Conservation (phyloP, 2,797 vertebrate genomes). For the Pterois miles region DNA sequence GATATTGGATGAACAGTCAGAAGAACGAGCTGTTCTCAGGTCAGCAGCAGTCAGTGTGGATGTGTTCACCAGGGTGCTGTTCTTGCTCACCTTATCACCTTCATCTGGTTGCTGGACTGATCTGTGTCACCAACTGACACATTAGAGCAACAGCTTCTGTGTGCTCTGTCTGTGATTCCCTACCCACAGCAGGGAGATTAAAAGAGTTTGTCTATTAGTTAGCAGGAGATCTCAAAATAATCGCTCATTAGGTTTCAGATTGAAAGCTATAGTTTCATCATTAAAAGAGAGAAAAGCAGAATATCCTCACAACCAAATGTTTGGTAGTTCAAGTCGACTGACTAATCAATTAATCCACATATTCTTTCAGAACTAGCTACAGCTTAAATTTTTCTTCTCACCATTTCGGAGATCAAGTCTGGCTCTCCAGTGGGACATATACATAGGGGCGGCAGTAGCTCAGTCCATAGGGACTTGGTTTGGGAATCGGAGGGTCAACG, state of each 20-base stretch:
- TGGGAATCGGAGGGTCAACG: no score
- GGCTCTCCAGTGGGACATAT: neutral
- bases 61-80: constrained; percentile 1
- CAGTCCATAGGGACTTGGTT: no score
- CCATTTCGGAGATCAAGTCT: neutral
- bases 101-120: constrained; percentile 6
- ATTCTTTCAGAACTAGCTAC: neutral
- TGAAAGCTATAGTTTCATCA: neutral
- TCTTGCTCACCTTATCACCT: constrained; percentile 18
- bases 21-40: constrained; percentile 9
- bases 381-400: neutral
- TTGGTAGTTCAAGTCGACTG: neutral
- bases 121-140: constrained; percentile 6
- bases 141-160: constrained; percentile 1
- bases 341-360: neutral
- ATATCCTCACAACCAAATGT: neutral
- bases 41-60: neutral
- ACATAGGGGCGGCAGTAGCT: no score
- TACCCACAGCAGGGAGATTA: accelerated
- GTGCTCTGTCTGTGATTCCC: neutral
- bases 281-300: neutral
- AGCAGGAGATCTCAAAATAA: neutral
- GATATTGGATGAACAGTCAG: constrained; percentile 24
- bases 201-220: neutral
- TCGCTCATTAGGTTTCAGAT: accelerated